Evolutionary conservation across 1,140 invertebrate species (phyloP), one percentile per base, ranked within the genome.

Genomic region (Drosophila ambigua): DNA sequence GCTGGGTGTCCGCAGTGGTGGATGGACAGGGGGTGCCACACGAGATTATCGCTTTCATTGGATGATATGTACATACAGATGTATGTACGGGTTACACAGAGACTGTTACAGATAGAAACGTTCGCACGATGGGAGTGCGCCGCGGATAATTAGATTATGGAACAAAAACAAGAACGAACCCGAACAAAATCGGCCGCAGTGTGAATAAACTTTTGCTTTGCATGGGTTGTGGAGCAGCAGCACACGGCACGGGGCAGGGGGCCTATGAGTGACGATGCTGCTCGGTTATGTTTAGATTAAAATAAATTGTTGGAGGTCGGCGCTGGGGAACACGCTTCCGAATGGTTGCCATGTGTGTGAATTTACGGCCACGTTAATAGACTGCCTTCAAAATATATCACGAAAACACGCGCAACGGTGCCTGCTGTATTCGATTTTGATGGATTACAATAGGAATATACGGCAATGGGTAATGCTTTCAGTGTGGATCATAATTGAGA

Each of bases 171-270:
- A 35, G n/a, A 39, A 39, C 50, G 43, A 41, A 9, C 41, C 23
- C 41, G 5, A 23, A 7, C 61, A n/a, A 45, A 69, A 57, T 69
- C 55, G 13, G 64, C 66, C 51, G 66, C 51, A 79, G 75, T 83
- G 82, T 85, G 82, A 85, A 85, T 85, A 85, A 85, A 85, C 82
- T 79, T 88, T 88, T 51, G 72, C 57, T 62, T 60, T 60, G 67
- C 62, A 57, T 41, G 9, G 61, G 11, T 50, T 78, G 67, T 67
- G 78, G 64, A 58, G 54, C 72, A 39, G 60, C 51, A 67, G 66
- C 46, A 24, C 46, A 84, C 62, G 77, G 67, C 20, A 1, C 20
- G 73, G 67, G 44, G 15, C 48, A 77, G 59, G 81, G 77, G 73
- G 73, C 81, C 82, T 74, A 87, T 84, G 82, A 73, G 82, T 77